Base-by-base conservation (phyloP, 2,888 invertebrate genomes). In the Hypolimnas misippus region DNA sequence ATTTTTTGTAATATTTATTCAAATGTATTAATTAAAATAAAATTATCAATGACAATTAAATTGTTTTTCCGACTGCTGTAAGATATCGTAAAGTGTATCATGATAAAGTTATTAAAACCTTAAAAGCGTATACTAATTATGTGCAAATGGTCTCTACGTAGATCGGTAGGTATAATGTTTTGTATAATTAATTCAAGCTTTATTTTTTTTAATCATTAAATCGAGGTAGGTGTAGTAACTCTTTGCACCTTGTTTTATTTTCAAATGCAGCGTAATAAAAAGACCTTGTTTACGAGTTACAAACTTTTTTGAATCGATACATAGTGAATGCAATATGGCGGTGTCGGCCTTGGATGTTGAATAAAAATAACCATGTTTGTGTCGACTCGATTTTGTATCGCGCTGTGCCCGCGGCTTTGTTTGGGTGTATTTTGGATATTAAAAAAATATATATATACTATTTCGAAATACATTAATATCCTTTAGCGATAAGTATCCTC, bases 281-380 rank as follows among this genome's bases (percentile, higher is more conserved):
- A 77, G 75, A 79, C 74, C 79, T 83, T 88, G 88, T 87, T 87
- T 86, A 84, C 81, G 81, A 78, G 76, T 49, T 52, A 78, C 75
- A 73, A 81, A 76, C 73, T 78, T 72, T 80, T 82, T 78, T 76
- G 76, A 77, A 74, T 74, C 73, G 70, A 78, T 78, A 77, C 67
- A 71, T 63, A 70, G 79, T 81, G 83, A 87, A 84, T 88, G 85
- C 87, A 90, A 85, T 74, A 86, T 86, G 86, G 86, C 86, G 83
- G 79, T 71, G 76, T 77, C 82, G 86, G 82, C 91, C 91, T 90
- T 90, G 87, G 78, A 58, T 63, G 74, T 70, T 77, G 85, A 81
- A 86, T 86, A 88, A 88, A 90, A 90, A 90, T 90, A 90, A 86
- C 84, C 74, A 82, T 86, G 85, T 89, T 87, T 86, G 86, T 87